Evolutionary conservation across 1,140 invertebrate genomes (phyloP).

Genomic region (Mylabris phalerata): DNA sequence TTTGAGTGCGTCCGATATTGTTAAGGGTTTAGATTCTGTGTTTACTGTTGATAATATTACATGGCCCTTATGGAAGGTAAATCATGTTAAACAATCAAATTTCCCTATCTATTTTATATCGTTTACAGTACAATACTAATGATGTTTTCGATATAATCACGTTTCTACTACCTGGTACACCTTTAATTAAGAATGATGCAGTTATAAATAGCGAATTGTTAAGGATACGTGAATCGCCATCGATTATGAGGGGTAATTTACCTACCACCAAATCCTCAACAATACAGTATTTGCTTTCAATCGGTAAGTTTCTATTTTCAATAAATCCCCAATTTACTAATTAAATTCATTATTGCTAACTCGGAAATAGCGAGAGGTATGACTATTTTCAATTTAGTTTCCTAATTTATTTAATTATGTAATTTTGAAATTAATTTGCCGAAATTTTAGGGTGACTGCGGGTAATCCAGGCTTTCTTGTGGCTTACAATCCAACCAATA

Average conservation of each 20-base stretch:
- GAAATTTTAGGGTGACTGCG: conserved; percentile 51
- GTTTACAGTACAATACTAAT: conserved; percentile 16
- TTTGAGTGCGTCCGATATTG: conserved; percentile 22
- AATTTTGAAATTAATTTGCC: conserved; percentile 10
- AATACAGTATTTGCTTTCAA: conserved; percentile 53
- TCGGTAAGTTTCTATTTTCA: conserved; percentile 45
- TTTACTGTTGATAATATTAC: conserved; percentile 34
- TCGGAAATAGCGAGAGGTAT: conserved; percentile 11
- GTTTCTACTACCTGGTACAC: conserved; percentile 65
- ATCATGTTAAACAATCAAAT: too few relatives aligned
- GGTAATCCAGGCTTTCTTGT: conserved; percentile 64
- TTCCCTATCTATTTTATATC: conserved; percentile 4
- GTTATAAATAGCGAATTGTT: conserved; percentile 41
- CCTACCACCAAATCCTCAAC: conserved; percentile 43
- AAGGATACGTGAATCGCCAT: conserved; percentile 42
- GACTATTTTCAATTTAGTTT: conserved; percentile 10
- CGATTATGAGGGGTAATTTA: conserved; percentile 53
- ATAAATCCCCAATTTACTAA: conserved; percentile 7
- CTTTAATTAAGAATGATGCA: conserved; percentile 56
- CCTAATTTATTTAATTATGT: not conserved
- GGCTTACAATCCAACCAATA: conserved; percentile 51
- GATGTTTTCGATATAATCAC: conserved; percentile 57
- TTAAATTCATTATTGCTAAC: conserved; percentile 11
- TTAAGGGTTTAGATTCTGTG: conserved; percentile 23
- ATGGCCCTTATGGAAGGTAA: conserved; percentile 47